Conservation (phyloP, 2,113 vertebrate species). For the Ctenomys sociabilis region DNA sequence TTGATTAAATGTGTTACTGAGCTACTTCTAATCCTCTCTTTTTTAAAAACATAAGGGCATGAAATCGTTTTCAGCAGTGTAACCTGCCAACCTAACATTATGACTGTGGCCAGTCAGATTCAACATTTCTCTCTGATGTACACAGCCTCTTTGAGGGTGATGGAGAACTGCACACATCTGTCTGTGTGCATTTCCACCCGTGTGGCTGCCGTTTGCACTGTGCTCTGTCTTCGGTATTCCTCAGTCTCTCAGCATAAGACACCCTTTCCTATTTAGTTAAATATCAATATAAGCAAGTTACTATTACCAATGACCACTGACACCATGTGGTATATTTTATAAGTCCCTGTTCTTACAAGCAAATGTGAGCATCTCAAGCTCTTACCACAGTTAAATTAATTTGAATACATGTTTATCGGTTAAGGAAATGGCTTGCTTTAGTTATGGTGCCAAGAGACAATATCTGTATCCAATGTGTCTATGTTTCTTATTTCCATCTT, state of each 20-base stretch:
- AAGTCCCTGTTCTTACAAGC: background rate
- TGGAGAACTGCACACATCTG: fast-evolving
- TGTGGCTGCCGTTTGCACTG: background rate
- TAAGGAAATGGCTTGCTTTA: constrained; percentile 58
- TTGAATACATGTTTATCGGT: constrained; percentile 64
- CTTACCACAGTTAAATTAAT: constrained; percentile 35
- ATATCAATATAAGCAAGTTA: background rate
- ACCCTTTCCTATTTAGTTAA: constrained; percentile 46
- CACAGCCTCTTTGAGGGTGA: fast-evolving
- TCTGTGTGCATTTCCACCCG: fast-evolving
- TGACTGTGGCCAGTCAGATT: background rate
- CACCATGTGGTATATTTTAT: constrained; percentile 16
- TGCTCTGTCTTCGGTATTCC: background rate
- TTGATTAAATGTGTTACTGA: background rate
- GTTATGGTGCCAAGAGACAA: constrained; percentile 58
- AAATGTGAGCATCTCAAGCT: background rate
- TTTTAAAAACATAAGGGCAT: background rate
- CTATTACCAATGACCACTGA: constrained; percentile 31
- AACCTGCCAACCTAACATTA: background rate
- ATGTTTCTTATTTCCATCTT: constrained; percentile 74
- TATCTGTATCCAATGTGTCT: constrained; percentile 64
- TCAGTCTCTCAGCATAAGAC: background rate
- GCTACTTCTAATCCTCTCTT: background rate
- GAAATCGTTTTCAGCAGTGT: background rate
- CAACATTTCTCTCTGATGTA: background rate